These are phyloP conservation scores for Salminus brasiliensis DNA, from an alignment of 2,113 vertebrate genomes.

Conservation along the genomic window DNA sequence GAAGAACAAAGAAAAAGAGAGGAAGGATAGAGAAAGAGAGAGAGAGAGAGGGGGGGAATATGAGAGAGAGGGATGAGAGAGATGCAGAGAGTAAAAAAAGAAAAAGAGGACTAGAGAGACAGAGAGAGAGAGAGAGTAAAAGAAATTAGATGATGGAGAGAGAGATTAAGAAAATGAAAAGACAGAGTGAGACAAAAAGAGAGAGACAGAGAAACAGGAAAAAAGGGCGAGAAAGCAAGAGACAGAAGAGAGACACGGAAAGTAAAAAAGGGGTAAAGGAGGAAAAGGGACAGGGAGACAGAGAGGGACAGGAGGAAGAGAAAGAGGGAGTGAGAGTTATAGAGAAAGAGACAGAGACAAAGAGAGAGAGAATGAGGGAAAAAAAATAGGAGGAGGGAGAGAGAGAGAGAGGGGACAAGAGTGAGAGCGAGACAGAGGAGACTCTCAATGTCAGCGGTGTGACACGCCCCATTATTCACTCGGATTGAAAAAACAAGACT, in stretches of 20 bases:
- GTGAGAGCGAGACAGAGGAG: slow-evolving; percentile 24
- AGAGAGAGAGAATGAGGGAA: slow-evolving; percentile 1
- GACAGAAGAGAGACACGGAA: no score
- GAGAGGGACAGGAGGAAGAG: slow-evolving; percentile 25
- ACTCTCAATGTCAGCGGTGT: slow-evolving; percentile 56
- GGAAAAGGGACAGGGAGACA: not conserved
- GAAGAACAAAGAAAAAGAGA: no score
- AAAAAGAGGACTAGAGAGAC: no score
- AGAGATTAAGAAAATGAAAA: not conserved
- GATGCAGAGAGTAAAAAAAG: no score
- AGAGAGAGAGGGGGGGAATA: no score
- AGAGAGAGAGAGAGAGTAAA: slow-evolving; percentile 1
- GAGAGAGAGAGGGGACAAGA: not conserved
- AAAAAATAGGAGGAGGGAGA: not conserved
- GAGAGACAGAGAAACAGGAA: no score
- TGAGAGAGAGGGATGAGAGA: no score
- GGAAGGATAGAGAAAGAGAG: no score
- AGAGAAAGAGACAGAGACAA: not conserved
- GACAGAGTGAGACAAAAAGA: slow-evolving; percentile 15
- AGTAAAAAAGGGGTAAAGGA: no score
- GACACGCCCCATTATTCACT: slow-evolving; percentile 55
- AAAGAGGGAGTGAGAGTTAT: slow-evolving; percentile 26
- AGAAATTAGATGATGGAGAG: not conserved
- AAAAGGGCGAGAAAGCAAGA: no score
- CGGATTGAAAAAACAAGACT: slow-evolving; percentile 51